Conservation (phyloP, 2,797 vertebrate genomes). For the Smutsia gigantea region DNA sequence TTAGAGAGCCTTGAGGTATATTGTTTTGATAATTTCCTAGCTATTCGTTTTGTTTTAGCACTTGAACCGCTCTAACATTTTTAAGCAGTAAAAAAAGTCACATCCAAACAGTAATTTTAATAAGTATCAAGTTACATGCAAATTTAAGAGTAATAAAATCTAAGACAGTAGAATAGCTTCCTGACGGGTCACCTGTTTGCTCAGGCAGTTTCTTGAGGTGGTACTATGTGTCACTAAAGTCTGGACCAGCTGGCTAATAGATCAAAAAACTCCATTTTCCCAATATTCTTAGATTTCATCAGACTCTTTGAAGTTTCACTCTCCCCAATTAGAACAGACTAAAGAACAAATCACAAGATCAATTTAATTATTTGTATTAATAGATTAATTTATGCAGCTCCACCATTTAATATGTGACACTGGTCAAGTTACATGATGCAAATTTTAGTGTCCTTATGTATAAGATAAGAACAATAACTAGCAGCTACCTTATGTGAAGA, state of each 20-base stretch:
- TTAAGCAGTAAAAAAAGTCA: not conserved
- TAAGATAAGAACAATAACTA: not conserved
- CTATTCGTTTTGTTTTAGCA: not conserved
- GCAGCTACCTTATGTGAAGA: not conserved
- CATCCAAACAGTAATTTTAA: not conserved
- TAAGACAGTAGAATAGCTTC: not conserved
- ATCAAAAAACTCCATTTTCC: not conserved
- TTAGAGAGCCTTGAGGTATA: not conserved
- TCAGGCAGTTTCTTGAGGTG: not conserved
- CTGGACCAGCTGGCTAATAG: not conserved
- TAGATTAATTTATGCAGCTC: not conserved
- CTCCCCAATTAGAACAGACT: not conserved
- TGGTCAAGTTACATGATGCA: not conserved
- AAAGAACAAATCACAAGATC: not conserved
- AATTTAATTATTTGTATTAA: not conserved
- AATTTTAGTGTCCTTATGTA: not conserved
- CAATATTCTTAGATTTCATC: not conserved
- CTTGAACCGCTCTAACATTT: constrained; percentile 11
- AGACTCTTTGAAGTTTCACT: not conserved
- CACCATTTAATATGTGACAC: not conserved
- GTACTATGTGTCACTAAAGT: not conserved
- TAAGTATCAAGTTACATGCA: not conserved
- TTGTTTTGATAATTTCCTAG: not conserved
- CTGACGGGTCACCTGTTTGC: not conserved
- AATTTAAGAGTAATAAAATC: not conserved